phyloP scores from a whole-genome alignment of 1,140 invertebrate species.

The Hydropsyche tenuis region DNA sequence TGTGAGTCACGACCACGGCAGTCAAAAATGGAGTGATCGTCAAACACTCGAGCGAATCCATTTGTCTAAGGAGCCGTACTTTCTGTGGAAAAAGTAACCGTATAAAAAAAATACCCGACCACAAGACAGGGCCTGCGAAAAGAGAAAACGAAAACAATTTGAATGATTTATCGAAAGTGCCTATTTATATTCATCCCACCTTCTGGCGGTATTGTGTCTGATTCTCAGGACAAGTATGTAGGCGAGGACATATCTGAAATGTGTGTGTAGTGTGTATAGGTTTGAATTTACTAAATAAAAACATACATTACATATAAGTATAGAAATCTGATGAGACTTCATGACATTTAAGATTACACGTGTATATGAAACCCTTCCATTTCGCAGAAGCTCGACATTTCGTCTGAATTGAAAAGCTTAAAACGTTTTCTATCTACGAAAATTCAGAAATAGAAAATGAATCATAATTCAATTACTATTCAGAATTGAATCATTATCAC shows the following conservation, averaged over 20 bases:
- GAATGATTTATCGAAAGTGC: conserved; percentile 9
- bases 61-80: conserved; percentile 6
- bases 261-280: no score
- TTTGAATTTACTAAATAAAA: no score
- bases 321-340: no score
- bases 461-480: conserved; percentile 17
- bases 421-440: not conserved
- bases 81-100: no score
- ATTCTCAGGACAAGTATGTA: no score
- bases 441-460: conserved; percentile 6
- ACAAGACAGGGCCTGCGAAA: not conserved
- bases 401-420: conserved; percentile 5
- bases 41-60: conserved; percentile 18
- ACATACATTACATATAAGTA: no score
- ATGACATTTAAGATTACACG: not conserved
- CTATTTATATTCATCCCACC: not conserved
- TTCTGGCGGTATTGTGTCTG: no score
- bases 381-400: not conserved
- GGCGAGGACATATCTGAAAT: no score
- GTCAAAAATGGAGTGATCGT: conserved; percentile 26
- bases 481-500: not conserved
- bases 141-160: not conserved
- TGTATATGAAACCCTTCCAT: not conserved
- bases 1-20: not conserved
- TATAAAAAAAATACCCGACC: not conserved